Percentiles rank a stretch among this genome's conserved stretches.
Conservation (phyloP, 1,140 invertebrate genomes). For the Homarus americanus region DNA sequence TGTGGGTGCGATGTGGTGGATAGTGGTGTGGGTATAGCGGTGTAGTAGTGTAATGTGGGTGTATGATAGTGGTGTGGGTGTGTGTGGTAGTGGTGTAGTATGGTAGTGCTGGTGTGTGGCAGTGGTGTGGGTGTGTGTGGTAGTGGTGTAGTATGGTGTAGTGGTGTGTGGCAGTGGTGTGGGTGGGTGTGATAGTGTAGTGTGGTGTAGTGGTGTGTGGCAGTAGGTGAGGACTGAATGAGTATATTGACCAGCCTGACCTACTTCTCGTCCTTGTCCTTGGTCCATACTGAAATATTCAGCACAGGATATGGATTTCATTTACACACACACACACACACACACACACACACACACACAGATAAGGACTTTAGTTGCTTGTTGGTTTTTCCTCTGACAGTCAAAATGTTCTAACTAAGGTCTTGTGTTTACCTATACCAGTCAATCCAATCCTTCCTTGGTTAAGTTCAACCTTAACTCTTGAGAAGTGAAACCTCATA, state of each 20-base stretch:
- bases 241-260: neutral
- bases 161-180: no score
- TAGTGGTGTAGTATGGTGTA: no score
- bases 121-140: neutral
- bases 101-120: neutral
- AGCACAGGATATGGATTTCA: neutral
- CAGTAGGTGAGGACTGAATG: neutral
- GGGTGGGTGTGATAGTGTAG: no score
- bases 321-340: neutral
- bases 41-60: neutral
- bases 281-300: neutral
- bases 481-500: no score
- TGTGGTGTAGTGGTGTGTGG: neutral
- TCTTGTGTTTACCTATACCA: no score
- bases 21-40: neutral
- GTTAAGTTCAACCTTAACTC: no score
- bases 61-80: neutral
- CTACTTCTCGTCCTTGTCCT: neutral
- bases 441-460: no score
- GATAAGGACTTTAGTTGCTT: neutral
- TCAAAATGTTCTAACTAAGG: no score
- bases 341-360: neutral
- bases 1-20: neutral
- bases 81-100: neutral
- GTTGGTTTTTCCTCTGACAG: no score